phyloP scores from a whole-genome alignment of 2,888 invertebrate species.

The Ochropleura leucogaster region DNA sequence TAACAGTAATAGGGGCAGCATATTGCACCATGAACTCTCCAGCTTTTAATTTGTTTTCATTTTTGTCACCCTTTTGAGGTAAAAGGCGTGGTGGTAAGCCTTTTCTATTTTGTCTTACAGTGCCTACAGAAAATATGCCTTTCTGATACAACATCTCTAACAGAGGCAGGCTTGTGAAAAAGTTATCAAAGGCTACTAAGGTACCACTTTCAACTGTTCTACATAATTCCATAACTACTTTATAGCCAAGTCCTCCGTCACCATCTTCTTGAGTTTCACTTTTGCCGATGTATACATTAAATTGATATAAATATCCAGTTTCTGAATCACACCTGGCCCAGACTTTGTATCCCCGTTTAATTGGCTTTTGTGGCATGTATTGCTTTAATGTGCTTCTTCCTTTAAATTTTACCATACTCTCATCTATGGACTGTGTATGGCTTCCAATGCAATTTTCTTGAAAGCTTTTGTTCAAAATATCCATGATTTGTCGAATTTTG shows the following conservation, averaged over 20 bases:
- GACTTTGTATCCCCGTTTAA: conserved; percentile 21
- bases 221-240: neutral
- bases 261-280: conserved; percentile 12
- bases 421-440: conserved; percentile 41
- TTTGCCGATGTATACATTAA: conserved; percentile 12
- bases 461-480: conserved; percentile 41
- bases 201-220: neutral
- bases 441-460: conserved; percentile 20
- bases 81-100: conserved; percentile 36
- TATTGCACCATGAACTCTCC: conserved; percentile 37
- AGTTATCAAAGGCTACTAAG: conserved; percentile 23
- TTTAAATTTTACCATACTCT: conserved; percentile 50
- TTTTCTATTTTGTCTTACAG: conserved; percentile 37
- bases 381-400: conserved; percentile 30
- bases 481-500: conserved; percentile 45
- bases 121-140: conserved; percentile 21
- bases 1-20: conserved; percentile 16
- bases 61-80: conserved; percentile 44
- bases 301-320: conserved; percentile 21
- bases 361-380: conserved; percentile 26
- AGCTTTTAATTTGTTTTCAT: conserved; percentile 41
- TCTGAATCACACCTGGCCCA: conserved; percentile 18
- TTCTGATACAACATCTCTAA: conserved; percentile 5
- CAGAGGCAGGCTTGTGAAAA: conserved; percentile 11
- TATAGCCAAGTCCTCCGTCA: neutral